Conservation (phyloP, 2,797 vertebrate species). For the Adrianichthys oophorus region DNA sequence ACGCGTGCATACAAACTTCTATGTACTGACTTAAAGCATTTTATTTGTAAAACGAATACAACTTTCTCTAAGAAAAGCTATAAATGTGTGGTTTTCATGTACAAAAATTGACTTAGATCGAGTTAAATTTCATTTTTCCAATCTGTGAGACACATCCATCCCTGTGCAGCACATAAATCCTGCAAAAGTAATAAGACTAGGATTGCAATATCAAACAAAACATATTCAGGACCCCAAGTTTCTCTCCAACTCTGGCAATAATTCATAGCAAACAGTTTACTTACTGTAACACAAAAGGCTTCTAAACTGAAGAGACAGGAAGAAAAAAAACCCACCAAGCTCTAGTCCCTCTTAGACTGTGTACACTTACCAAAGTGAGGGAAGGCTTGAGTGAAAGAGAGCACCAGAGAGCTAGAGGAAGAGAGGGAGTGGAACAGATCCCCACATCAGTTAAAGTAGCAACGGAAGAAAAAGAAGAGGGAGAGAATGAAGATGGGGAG, state of each 20-base stretch:
- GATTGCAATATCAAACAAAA: slow-evolving; percentile 1
- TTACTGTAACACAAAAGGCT: slow-evolving; percentile 51
- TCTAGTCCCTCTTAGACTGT: slow-evolving; percentile 58
- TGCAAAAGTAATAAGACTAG: not conserved
- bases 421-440: slow-evolving; percentile 23
- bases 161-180: no score
- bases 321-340: slow-evolving; percentile 38
- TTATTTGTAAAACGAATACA: no score
- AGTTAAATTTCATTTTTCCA: no score
- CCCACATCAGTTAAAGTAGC: slow-evolving; percentile 22
- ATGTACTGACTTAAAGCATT: no score
- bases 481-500: slow-evolving; percentile 20
- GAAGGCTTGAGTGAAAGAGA: slow-evolving; percentile 33
- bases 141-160: no score
- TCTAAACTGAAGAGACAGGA: slow-evolving; percentile 35
- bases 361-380: slow-evolving; percentile 50
- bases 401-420: slow-evolving; percentile 19
- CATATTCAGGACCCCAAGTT: slow-evolving; percentile 16
- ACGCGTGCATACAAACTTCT: no score
- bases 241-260: slow-evolving; percentile 6
- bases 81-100: no score
- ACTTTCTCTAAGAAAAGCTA: no score
- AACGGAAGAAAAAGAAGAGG: slow-evolving; percentile 22
- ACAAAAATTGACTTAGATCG: no score
- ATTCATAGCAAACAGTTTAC: slow-evolving; percentile 48